These are phyloP conservation scores for Halcyon malimbica DNA, from an alignment of 2,113 vertebrate genomes.

Conservation along the genomic window DNA sequence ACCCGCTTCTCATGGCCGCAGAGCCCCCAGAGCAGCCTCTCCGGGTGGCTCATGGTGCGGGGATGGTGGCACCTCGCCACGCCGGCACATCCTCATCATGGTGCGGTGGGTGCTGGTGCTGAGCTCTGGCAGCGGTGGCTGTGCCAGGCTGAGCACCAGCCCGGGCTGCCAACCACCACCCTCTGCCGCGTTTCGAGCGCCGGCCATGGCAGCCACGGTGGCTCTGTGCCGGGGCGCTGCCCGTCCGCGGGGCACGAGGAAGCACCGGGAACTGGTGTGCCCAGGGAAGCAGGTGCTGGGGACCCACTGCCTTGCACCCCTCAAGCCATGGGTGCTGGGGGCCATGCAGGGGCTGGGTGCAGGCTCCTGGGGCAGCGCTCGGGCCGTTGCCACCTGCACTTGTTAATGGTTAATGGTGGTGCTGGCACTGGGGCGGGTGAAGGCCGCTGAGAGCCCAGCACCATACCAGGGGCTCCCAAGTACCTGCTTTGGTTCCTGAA, in stretches of 20 bases:
- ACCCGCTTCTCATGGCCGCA: accelerated
- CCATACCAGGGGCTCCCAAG: accelerated
- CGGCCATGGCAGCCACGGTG: not conserved
- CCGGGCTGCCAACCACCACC: not conserved
- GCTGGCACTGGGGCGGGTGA: not conserved
- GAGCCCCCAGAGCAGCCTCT: accelerated
- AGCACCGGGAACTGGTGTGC: too few species aligned
- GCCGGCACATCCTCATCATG: accelerated
- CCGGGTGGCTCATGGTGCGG: accelerated
- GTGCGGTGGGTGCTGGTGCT: accelerated
- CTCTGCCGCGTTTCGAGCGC: not conserved
- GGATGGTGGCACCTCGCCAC: accelerated
- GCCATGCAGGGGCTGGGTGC: accelerated
- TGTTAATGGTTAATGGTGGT: not conserved
- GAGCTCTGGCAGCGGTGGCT: not conserved
- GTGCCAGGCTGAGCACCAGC: not conserved
- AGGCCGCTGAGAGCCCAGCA: not conserved
- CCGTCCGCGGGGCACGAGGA: not conserved
- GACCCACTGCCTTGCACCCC: not conserved
- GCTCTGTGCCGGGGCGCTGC: not conserved
- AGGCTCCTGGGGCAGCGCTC: not conserved
- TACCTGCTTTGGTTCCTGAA: accelerated
- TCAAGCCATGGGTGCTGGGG: not conserved
- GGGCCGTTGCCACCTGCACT: not conserved
- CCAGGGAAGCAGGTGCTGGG: not conserved